Percentiles rank a stretch among this genome's conserved stretches.
Evolutionary conservation across 2,113 vertebrate species (phyloP).

Genomic region (Chloropsis cyanopogon): DNA sequence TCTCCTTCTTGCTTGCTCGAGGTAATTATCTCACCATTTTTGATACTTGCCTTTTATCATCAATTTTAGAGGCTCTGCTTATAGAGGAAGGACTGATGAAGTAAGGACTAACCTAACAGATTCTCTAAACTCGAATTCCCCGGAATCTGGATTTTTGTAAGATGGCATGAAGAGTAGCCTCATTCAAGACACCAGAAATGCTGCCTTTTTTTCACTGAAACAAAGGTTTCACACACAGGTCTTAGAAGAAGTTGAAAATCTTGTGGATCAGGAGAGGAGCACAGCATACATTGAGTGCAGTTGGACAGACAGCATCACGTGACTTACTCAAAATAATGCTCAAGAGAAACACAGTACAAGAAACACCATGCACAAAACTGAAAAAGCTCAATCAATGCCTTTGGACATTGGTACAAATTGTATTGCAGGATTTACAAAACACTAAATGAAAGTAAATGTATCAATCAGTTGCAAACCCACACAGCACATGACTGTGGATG

Average conservation of each 20-base stretch:
- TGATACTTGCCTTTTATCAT: not conserved
- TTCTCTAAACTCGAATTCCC: not conserved
- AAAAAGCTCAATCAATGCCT: not conserved
- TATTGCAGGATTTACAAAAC: not conserved
- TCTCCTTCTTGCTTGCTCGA: not conserved
- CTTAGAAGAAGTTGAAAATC: not conserved
- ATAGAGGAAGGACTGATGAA: not conserved
- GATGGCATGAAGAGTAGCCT: fast-evolving
- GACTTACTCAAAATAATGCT: not conserved
- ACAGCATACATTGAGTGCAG: not conserved
- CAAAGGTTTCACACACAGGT: not conserved
- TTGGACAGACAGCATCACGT: fast-evolving
- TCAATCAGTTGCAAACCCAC: not conserved
- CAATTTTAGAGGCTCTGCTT: not conserved
- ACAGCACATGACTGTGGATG: fast-evolving
- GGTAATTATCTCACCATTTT: not conserved
- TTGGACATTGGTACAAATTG: not conserved
- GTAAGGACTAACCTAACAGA: not conserved
- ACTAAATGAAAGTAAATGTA: not conserved
- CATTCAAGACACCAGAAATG: not conserved
- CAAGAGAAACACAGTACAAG: not conserved
- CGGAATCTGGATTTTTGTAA: not conserved
- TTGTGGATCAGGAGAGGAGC: not conserved
- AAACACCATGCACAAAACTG: fast-evolving
- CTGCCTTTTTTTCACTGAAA: not conserved